Conservation (phyloP, 2,797 vertebrate species). For the Tenualosa thibaudeaui region DNA sequence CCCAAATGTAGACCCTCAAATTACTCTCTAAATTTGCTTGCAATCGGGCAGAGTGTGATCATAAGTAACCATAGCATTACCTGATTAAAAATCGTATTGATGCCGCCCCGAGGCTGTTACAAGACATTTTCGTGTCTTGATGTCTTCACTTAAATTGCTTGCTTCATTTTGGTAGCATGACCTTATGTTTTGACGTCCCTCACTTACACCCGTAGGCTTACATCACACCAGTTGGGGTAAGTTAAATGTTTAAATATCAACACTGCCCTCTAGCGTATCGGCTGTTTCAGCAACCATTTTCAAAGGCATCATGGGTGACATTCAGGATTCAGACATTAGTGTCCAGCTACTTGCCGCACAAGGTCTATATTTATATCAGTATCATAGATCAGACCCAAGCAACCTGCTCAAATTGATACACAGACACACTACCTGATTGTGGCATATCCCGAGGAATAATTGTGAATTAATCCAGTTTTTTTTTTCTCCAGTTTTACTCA, state of each 20-base stretch:
- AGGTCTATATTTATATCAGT: background rate
- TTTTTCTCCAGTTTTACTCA: background rate
- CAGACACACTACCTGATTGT: too few species aligned
- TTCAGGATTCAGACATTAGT: too few species aligned
- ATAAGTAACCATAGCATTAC: background rate
- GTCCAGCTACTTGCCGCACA: background rate
- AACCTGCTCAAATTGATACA: too few species aligned
- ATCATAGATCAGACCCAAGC: background rate
- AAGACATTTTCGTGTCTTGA: background rate
- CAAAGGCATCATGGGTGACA: too few species aligned
- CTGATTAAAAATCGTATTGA: background rate
- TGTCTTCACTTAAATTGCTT: background rate
- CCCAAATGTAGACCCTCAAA: background rate
- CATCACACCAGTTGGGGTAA: background rate
- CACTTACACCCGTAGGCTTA: background rate
- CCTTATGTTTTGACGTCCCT: constrained; percentile 2
- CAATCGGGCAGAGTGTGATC: background rate
- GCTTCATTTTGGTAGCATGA: background rate
- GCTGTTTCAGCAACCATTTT: background rate
- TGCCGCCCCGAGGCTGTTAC: background rate
- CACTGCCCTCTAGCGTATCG: constrained; percentile 1
- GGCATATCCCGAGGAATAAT: too few species aligned
- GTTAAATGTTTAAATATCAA: background rate
- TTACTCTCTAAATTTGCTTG: too few species aligned
- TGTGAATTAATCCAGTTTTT: background rate